Base-by-base conservation (phyloP, 2,888 invertebrate genomes). In the Nemoura dubitans region DNA sequence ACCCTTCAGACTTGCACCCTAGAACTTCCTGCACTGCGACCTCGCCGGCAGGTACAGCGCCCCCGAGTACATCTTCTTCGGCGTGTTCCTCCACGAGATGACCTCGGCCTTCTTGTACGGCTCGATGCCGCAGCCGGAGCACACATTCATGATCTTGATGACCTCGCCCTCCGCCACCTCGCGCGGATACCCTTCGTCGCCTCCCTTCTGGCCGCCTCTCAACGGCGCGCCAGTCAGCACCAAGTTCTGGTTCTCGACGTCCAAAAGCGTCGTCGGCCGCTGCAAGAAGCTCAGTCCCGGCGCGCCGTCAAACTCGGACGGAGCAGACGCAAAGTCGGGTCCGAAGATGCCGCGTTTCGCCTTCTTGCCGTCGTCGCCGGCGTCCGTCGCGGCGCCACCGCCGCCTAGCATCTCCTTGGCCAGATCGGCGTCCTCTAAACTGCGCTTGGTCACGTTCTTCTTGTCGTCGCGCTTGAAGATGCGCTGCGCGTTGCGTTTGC, bases 91-190 rank as follows among this genome's bases (percentile, higher is more conserved):
- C 97, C 97, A 97, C 7, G 95, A 95, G 59, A 97, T 93, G 1
- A 96, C 93, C 27, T 96, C 92, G 7, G 96, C 97, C 89, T 96
- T 96, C 88, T 94, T 95, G 91, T 97, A 97, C 0, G 97, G 97
- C 90, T 97, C 97, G 0, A 93, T 91, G 27, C 95, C 93, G 89
- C 97, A 97, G 0, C 95, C 95, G 87, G 95, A 94, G 91, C 97
- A 97, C 0, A 96, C 92, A 89, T 95, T 93, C 95, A 96, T 95
- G 0, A 97, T 96, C 14, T 95, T 95, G 89, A 93, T 95, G 0
- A 97, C 97, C 91, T 97, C 97, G 42, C 95, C 96, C 90, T 97
- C 96, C 0, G 97, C 97, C 0, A 96, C 96, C 89, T 97, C 97
- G 78, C 96, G 93, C 89, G 96, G 96, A 87, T 89, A 88, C 42